These are phyloP conservation scores for Polietes domitor DNA, from an alignment of 2,888 invertebrate genomes.

Conservation along the genomic window DNA sequence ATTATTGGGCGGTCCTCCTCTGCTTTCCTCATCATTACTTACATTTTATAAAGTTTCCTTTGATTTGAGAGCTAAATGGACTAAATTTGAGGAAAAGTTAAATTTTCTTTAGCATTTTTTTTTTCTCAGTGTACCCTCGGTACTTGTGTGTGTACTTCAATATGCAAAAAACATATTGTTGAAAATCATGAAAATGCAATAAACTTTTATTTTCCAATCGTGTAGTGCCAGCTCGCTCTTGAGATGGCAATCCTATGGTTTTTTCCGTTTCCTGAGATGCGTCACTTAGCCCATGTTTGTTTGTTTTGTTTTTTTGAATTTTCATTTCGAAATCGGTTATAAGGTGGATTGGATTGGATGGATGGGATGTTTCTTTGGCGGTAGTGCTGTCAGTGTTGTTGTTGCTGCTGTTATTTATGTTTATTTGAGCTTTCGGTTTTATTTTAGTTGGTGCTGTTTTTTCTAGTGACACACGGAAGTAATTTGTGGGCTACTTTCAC, in stretches of 20 bases:
- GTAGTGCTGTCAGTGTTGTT: constrained; percentile 29
- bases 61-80: too few relatives aligned
- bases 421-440: constrained; percentile 49
- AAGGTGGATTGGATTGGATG: too few relatives aligned
- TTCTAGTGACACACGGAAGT: constrained; percentile 72
- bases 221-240: not conserved
- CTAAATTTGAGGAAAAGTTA: too few relatives aligned
- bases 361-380: not conserved
- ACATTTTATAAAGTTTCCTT: too few relatives aligned
- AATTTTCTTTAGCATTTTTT: too few relatives aligned
- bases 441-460: constrained; percentile 34
- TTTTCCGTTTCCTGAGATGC: not conserved
- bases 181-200: constrained; percentile 26
- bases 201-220: constrained; percentile 30
- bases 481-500: constrained; percentile 80
- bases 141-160: too few relatives aligned
- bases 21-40: too few relatives aligned
- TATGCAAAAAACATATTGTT: not conserved
- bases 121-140: not conserved
- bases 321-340: constrained; percentile 46
- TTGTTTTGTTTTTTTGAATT: constrained; percentile 43
- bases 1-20: too few relatives aligned
- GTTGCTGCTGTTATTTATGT: not conserved
- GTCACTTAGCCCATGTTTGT: not conserved
- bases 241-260: not conserved